A percentile compares a stretch with the other conserved stretches of the same genome.
These are phyloP conservation scores for Atrina japonica DNA, from an alignment of 2,888 invertebrate species.

Conservation along the genomic window DNA sequence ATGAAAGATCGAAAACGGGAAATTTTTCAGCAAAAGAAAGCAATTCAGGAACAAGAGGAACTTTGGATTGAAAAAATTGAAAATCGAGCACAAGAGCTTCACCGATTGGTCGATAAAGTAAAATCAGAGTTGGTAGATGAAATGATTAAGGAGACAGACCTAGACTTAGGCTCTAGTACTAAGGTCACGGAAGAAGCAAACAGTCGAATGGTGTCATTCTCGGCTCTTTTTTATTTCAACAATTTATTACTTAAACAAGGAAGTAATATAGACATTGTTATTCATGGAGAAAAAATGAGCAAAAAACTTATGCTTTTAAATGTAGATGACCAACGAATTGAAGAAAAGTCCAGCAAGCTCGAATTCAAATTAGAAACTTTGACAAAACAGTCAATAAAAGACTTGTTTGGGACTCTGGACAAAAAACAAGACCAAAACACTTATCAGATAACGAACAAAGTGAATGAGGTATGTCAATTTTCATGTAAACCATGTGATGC, in stretches of 20 bases:
- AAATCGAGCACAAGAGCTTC: constrained; percentile 21
- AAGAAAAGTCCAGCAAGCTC: background rate
- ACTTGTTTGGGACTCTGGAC: constrained; percentile 28
- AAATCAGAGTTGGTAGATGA: constrained; percentile 26
- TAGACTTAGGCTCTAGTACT: background rate
- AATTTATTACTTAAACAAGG: constrained; percentile 25
- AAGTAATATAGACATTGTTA: constrained; percentile 25
- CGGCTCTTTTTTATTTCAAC: constrained; percentile 21
- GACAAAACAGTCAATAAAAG: constrained; percentile 15
- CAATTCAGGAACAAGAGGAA: constrained; percentile 23
- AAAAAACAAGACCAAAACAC: background rate
- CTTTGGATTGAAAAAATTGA: constrained; percentile 19
- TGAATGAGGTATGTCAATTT: constrained; percentile 14
- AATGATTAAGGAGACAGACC: constrained; percentile 4
- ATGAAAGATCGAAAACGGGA: constrained; percentile 11
- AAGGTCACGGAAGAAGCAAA: constrained; percentile 13
- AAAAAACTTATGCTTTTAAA: constrained; percentile 13
- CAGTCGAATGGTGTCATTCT: constrained; percentile 13
- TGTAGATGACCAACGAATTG: background rate
- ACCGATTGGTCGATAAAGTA: constrained; percentile 27
- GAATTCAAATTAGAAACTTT: constrained; percentile 17
- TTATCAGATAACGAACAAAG: background rate
- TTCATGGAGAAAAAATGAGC: constrained; percentile 27
- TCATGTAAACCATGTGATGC: constrained; percentile 30
- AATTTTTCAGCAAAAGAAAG: background rate